Base-by-base conservation (phyloP, 2,797 vertebrate species). In the Pitangus sulphuratus region DNA sequence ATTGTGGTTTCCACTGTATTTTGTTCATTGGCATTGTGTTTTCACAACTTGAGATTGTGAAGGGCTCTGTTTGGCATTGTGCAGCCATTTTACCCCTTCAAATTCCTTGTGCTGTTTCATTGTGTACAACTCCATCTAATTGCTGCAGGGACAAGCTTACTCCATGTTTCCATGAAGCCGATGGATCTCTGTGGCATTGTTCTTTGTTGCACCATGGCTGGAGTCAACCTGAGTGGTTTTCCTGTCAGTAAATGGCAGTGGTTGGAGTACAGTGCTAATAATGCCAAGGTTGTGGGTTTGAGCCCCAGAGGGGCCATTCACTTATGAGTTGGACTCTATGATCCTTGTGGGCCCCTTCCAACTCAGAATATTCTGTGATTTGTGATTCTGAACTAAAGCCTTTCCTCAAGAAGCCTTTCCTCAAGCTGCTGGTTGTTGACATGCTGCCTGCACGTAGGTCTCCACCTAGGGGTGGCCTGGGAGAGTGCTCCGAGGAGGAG, bases 91-190 rank as follows among this genome's bases (percentile, higher is more conserved):
- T 9, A 81, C 17, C 21, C 7, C 33, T n/a, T 21, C 45, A 47
- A 72, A 76, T 22, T 8, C 60, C n/a, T 72, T 25, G 45, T 1
- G 24, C 10, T 19, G 7, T 60, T 77, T 64, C 40, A 30, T 10
- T 66, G 65, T 28, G 84, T 62, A 30, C 31, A 57, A 8, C 15
- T 75, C 39, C 37, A 13, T 24, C 76, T 66, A 48, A 16, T 20
- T 2, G 0, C n/a, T 45, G 35, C 2, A 3, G 24, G 57, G 33
- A 22, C 12, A 54, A 89, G 62, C 4, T 16, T 28, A 3, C 9
- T 40, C 31, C 0, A 0, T 58, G 42, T 57, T 85, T 66, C 37
- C 15, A 2, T 7, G 4, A 75, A 58, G 28, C 15, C 0, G 0
- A 4, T 2, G 3, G 10, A 24, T 28, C 39, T 65, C 62, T 5